phyloP scores from a whole-genome alignment of 1,140 invertebrate genomes.

The Drosophila sproati region DNA sequence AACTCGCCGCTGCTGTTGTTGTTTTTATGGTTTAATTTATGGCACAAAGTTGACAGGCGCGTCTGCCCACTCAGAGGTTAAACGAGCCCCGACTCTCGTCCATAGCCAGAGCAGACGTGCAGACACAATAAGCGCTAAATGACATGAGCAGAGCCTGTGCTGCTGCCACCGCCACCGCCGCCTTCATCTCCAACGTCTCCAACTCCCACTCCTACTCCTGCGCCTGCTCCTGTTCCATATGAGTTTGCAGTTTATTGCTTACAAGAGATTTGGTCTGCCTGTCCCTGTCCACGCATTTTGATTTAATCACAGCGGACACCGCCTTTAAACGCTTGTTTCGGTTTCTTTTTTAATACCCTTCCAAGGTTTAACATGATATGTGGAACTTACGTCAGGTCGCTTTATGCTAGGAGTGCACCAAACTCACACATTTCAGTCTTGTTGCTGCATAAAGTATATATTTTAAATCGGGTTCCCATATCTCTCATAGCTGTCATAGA shows the following conservation, averaged over 20 bases:
- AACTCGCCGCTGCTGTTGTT: constrained; percentile 36
- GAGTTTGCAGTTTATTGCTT: constrained; percentile 72
- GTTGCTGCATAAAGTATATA: not conserved
- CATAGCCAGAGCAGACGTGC: constrained; percentile 60
- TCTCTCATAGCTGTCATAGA: no score
- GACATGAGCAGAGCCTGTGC: constrained; percentile 51
- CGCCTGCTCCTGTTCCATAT: constrained; percentile 49
- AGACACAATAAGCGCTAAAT: constrained; percentile 80
- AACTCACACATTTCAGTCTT: no score
- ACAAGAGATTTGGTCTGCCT: constrained; percentile 67
- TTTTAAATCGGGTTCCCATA: not conserved
- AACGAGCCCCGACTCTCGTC: constrained; percentile 36
- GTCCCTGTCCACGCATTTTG: constrained; percentile 60
- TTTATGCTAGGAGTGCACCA: not conserved
- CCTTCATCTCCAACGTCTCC: not conserved
- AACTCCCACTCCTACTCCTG: constrained; percentile 9
- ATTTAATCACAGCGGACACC: constrained; percentile 69
- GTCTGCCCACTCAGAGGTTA: constrained; percentile 63
- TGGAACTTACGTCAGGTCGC: constrained; percentile 1
- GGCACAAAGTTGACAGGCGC: constrained; percentile 66
- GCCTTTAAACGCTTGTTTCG: constrained; percentile 47
- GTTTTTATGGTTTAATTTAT: constrained; percentile 76
- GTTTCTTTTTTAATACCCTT: constrained; percentile 33
- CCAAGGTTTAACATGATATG: constrained; percentile 4
- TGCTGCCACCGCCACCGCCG: not conserved